Conservation (phyloP, 2,113 vertebrate genomes). For the Misgurnus mizolepis region DNA sequence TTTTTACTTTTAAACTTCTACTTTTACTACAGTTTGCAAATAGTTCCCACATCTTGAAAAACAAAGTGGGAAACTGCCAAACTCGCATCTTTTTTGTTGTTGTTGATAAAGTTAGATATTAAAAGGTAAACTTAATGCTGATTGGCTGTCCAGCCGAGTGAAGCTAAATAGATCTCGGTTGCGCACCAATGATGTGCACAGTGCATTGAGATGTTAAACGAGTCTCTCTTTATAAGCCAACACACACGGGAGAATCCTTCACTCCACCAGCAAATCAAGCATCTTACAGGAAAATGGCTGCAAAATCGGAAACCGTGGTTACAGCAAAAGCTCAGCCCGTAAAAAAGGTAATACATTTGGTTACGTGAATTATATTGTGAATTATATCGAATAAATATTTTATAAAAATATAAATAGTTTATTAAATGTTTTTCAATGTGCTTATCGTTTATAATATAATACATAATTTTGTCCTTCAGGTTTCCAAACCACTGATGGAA, state of each 20-base stretch:
- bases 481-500: conserved; percentile 90
- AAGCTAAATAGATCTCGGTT: conserved; percentile 56
- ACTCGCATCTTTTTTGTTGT: too few relatives aligned
- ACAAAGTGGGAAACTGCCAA: too few relatives aligned
- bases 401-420: too few relatives aligned
- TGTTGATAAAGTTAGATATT: too few relatives aligned
- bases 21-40: too few relatives aligned
- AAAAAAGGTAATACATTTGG: conserved; percentile 66
- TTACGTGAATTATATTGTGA: not conserved
- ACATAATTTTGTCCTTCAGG: conserved; percentile 60
- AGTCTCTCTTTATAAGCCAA: conserved; percentile 72
- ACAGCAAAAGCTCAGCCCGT: conserved; percentile 59
- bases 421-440: too few relatives aligned
- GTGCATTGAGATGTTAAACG: conserved; percentile 80
- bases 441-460: not conserved
- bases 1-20: too few relatives aligned
- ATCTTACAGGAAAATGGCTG: conserved; percentile 64
- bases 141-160: conserved; percentile 39
- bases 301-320: conserved; percentile 60
- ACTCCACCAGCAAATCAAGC: conserved; percentile 40
- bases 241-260: conserved; percentile 48
- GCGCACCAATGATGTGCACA: conserved; percentile 54
- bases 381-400: too few relatives aligned
- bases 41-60: too few relatives aligned
- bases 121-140: not conserved